These are phyloP conservation scores for Microcebus tavaratra DNA, from an alignment of 2,113 vertebrate genomes.

Conservation along the genomic window DNA sequence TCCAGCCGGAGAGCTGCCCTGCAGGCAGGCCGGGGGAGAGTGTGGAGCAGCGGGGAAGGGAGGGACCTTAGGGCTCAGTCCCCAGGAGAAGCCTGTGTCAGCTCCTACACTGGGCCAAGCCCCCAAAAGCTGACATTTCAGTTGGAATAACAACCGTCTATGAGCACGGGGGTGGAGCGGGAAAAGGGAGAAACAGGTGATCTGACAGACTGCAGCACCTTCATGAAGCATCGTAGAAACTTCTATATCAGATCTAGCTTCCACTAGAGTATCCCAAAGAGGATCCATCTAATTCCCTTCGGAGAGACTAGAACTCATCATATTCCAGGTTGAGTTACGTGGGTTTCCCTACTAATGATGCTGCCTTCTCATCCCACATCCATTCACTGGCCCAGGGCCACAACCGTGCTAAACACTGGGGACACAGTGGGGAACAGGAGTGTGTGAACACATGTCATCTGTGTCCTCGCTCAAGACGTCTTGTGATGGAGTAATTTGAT, in stretches of 20 bases:
- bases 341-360: neutral
- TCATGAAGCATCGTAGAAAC: neutral
- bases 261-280: neutral
- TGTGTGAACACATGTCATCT: neutral
- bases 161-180: neutral
- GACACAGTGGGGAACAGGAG: neutral
- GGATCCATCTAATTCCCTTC: neutral
- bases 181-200: neutral
- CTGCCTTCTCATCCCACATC: neutral
- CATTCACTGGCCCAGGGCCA: neutral
- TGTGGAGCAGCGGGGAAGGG: neutral
- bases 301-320: neutral
- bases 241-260: neutral
- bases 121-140: neutral
- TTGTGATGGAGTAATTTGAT: neutral
- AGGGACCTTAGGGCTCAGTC: neutral
- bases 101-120: neutral
- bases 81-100: neutral
- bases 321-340: too few species aligned
- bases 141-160: neutral
- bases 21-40: neutral
- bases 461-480: neutral
- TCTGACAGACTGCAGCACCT: fast-evolving
- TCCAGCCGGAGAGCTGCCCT: slow-evolving; percentile 93
- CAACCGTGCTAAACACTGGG: neutral